These are phyloP conservation scores for Oreotragus oreotragus DNA, from an alignment of 2,113 vertebrate genomes.

Conservation along the genomic window DNA sequence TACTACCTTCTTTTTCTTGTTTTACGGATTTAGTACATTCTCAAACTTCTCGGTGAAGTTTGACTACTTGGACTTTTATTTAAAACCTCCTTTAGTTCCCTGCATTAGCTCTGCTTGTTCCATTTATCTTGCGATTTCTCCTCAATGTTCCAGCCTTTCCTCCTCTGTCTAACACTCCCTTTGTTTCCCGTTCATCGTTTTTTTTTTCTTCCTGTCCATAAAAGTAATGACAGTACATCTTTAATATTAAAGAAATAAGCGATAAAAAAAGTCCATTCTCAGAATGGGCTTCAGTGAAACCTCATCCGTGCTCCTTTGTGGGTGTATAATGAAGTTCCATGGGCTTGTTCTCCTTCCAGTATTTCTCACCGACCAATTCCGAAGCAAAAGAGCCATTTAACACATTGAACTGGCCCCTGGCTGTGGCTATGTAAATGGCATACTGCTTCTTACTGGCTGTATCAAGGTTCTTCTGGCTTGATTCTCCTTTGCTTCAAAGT, in stretches of 20 bases:
- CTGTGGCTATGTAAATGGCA: slow-evolving; percentile 97
- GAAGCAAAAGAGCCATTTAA: slow-evolving; percentile 97
- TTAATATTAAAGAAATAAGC: slow-evolving; percentile 76
- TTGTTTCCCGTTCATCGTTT: neutral
- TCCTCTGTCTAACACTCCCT: neutral
- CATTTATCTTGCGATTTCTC: slow-evolving; percentile 6
- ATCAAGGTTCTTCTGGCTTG: slow-evolving; percentile 94
- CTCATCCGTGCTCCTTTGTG: slow-evolving; percentile 97
- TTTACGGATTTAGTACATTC: slow-evolving; percentile 16
- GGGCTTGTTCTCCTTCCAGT: slow-evolving; percentile 99
- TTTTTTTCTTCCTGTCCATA: slow-evolving; percentile 60
- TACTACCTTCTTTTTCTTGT: slow-evolving; percentile 34
- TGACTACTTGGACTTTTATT: slow-evolving; percentile 13
- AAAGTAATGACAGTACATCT: slow-evolving; percentile 71
- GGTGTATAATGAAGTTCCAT: slow-evolving; percentile 99
- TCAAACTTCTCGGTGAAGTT: slow-evolving; percentile 10
- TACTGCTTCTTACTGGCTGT: slow-evolving; percentile 98
- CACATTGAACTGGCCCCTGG: slow-evolving; percentile 95
- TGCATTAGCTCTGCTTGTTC: neutral
- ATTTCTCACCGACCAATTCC: slow-evolving; percentile 98
- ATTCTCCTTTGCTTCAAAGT: slow-evolving; percentile 93
- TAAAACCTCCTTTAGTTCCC: neutral
- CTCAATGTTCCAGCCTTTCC: neutral
- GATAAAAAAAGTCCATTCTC: slow-evolving; percentile 80
- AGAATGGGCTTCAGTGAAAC: slow-evolving; percentile 55